Evolutionary conservation across 2,113 vertebrate genomes (phyloP).

Genomic region (Nothoprocta pentlandii): DNA sequence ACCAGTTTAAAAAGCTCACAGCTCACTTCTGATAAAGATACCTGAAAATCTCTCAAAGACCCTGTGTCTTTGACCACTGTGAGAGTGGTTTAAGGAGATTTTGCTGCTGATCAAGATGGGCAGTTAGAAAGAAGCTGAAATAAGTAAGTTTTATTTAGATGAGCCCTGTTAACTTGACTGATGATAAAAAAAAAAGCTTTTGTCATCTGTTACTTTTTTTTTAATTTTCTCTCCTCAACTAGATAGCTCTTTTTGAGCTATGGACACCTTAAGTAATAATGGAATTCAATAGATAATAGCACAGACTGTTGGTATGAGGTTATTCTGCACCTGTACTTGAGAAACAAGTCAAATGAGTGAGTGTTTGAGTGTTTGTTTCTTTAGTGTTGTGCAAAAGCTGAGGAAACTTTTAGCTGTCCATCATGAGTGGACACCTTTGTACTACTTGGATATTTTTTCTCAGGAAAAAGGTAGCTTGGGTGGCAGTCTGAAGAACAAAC

Average conservation of each 20-base stretch:
- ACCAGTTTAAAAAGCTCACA: neutral
- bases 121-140: neutral
- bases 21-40: neutral
- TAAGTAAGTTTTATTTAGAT: neutral
- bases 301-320: neutral
- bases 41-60: neutral
- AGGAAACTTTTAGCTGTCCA: neutral
- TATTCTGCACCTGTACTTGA: neutral
- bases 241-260: neutral
- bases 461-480: neutral
- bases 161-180: neutral
- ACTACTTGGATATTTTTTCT: neutral
- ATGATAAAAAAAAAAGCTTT: neutral
- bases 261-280: neutral
- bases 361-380: neutral
- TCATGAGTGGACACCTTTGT: rapidly evolving
- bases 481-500: conserved; percentile 1
- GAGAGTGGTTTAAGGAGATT: neutral
- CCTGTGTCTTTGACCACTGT: neutral
- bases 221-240: neutral
- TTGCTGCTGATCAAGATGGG: neutral
- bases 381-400: neutral
- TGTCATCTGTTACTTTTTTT: neutral
- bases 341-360: neutral
- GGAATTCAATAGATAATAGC: neutral